Conservation (phyloP, 2,113 vertebrate genomes). For the Barbus barbus region DNA sequence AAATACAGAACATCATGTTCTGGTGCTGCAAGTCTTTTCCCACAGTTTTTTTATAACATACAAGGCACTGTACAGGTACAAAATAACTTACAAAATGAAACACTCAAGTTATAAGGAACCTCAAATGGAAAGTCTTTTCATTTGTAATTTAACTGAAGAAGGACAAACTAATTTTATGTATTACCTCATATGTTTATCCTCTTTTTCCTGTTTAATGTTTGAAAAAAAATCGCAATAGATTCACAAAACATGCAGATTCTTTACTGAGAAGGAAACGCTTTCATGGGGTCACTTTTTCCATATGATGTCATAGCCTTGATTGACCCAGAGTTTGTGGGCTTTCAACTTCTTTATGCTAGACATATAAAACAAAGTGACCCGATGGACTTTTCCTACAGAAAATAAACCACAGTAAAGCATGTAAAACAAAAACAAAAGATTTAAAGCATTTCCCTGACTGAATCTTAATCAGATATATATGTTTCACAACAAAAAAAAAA, state of each 20-base stretch:
- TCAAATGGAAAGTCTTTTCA: background rate
- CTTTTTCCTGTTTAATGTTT: constrained; percentile 51
- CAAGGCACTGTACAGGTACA: background rate
- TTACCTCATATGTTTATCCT: background rate
- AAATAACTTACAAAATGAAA: background rate
- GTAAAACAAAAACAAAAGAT: background rate
- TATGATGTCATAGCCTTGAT: constrained; percentile 71
- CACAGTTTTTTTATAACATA: background rate
- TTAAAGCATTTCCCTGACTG: background rate
- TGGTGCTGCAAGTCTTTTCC: background rate
- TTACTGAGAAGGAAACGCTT: constrained; percentile 66
- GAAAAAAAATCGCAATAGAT: constrained; percentile 69
- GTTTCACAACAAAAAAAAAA: background rate
- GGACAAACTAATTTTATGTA: background rate
- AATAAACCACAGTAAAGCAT: constrained; percentile 18
- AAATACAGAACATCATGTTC: constrained; percentile 11
- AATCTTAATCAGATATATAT: background rate
- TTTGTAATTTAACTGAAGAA: background rate
- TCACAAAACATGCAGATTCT: constrained; percentile 67
- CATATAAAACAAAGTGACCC: constrained; percentile 23
- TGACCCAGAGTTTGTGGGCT: constrained; percentile 43
- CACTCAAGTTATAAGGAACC: background rate
- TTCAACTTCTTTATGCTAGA: constrained; percentile 35
- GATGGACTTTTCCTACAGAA: constrained; percentile 12
- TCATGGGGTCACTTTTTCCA: constrained; percentile 77